Conservation (phyloP, 2,888 invertebrate species). For the Habroteleia sp. region DNA sequence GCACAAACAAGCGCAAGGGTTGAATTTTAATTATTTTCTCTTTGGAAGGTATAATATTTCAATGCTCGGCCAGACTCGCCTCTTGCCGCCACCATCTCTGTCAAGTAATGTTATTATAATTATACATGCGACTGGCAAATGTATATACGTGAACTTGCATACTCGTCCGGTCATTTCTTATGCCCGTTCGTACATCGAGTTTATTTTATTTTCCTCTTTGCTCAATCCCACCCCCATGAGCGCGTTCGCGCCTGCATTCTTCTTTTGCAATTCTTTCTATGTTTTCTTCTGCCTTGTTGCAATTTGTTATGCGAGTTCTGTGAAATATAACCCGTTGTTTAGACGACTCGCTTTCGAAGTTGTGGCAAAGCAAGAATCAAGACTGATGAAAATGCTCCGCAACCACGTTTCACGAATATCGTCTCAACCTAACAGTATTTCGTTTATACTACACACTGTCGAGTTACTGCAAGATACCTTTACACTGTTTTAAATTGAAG, state of each 20-base stretch:
- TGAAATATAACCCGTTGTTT: constrained; percentile 62
- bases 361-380: constrained; percentile 56
- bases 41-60: constrained; percentile 81
- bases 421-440: constrained; percentile 52
- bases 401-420: constrained; percentile 48
- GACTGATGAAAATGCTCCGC: constrained; percentile 52
- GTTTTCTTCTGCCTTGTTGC: constrained; percentile 58
- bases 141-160: constrained; percentile 69
- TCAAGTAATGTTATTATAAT: constrained; percentile 81
- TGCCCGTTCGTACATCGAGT: constrained; percentile 68
- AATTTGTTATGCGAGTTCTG: constrained; percentile 59
- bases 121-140: constrained; percentile 72
- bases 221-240: constrained; percentile 6
- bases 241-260: constrained; percentile 50
- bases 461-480: constrained; percentile 31
- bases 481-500: constrained; percentile 31
- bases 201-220: constrained; percentile 52
- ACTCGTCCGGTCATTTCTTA: constrained; percentile 78
- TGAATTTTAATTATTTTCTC: constrained; percentile 82
- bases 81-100: constrained; percentile 78
- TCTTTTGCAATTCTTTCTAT: constrained; percentile 56
- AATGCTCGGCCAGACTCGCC: constrained; percentile 78
- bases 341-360: constrained; percentile 58
- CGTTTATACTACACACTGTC: constrained; percentile 34
- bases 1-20: constrained; percentile 78